Evolutionary conservation across 2,888 invertebrate species (phyloP).

Genomic region (Alentia gelatinosa): DNA sequence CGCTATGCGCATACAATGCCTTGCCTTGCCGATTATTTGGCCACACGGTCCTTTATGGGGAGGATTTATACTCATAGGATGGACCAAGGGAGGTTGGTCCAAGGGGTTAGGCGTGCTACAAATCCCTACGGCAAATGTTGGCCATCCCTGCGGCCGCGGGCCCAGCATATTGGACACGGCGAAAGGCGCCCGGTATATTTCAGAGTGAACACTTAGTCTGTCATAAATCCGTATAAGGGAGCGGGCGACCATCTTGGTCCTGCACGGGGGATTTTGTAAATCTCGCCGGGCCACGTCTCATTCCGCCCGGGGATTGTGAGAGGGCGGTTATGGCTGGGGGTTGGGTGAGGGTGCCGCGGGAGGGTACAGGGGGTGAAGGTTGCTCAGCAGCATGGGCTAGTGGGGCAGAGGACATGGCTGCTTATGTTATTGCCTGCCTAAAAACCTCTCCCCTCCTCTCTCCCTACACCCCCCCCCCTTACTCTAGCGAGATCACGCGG

Average conservation of each 20-base stretch:
- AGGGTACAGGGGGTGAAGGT: background rate
- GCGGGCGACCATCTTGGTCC: constrained; percentile 42
- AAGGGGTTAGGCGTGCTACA: background rate
- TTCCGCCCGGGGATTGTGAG: background rate
- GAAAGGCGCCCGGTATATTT: constrained; percentile 8
- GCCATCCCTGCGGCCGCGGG: background rate
- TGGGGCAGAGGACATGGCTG: no score
- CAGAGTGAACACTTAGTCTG: constrained; percentile 19
- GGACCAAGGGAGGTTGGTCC: background rate
- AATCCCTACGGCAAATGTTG: constrained; percentile 40
- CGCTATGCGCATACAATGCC: background rate
- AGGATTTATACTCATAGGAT: background rate
- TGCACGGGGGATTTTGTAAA: background rate
- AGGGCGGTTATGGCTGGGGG: background rate
- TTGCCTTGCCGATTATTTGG: constrained; percentile 13
- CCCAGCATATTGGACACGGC: constrained; percentile 37
- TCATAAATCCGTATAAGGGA: constrained; percentile 45
- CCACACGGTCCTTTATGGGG: background rate
- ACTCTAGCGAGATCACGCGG: background rate
- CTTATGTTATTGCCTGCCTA: no score
- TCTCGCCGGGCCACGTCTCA: constrained; percentile 8
- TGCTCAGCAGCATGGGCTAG: background rate
- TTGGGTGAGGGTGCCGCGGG: background rate
- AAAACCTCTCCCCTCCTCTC: background rate
- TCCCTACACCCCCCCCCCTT: background rate